phyloP scores from a whole-genome alignment of 2,113 vertebrate genomes.

The Petromus typicus region DNA sequence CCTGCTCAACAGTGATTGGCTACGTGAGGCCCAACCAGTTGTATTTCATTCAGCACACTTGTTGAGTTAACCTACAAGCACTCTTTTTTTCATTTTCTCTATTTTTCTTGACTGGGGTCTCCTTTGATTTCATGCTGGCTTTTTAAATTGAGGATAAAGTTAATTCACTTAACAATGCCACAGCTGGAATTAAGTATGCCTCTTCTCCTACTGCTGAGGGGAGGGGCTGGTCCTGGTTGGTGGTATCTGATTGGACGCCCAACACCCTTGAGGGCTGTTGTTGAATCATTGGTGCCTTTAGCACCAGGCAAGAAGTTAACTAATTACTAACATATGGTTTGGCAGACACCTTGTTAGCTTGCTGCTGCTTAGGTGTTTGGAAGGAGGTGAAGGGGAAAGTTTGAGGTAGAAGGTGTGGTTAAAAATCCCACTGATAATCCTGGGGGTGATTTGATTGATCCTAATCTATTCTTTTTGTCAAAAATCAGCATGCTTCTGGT shows the following conservation, averaged over 20 bases:
- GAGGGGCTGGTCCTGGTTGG: constrained; percentile 78
- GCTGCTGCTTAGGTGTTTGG: constrained; percentile 85
- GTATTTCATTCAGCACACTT: constrained; percentile 78
- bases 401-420: constrained; percentile 89
- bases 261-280: constrained; percentile 83
- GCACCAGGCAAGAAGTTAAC: constrained; percentile 87
- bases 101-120: constrained; percentile 81
- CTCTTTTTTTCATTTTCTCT: constrained; percentile 77
- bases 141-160: constrained; percentile 92
- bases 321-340: constrained; percentile 92
- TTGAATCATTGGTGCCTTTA: constrained; percentile 85
- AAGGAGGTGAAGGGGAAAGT: constrained; percentile 84
- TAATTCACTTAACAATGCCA: constrained; percentile 88
- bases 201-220: constrained; percentile 78
- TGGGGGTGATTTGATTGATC: constrained; percentile 88
- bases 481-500: constrained; percentile 87
- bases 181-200: constrained; percentile 89
- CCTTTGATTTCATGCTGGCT: constrained; percentile 91
- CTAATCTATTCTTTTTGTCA: constrained; percentile 91
- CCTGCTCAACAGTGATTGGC: constrained; percentile 78
- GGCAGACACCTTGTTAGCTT: constrained; percentile 89
- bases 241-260: constrained; percentile 84
- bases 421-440: constrained; percentile 88
- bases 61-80: constrained; percentile 81
- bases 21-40: constrained; percentile 79